A percentile compares a stretch with the other conserved stretches of the same genome.
Conservation (phyloP, 2,888 invertebrate species). For the Machimus rusticus region DNA sequence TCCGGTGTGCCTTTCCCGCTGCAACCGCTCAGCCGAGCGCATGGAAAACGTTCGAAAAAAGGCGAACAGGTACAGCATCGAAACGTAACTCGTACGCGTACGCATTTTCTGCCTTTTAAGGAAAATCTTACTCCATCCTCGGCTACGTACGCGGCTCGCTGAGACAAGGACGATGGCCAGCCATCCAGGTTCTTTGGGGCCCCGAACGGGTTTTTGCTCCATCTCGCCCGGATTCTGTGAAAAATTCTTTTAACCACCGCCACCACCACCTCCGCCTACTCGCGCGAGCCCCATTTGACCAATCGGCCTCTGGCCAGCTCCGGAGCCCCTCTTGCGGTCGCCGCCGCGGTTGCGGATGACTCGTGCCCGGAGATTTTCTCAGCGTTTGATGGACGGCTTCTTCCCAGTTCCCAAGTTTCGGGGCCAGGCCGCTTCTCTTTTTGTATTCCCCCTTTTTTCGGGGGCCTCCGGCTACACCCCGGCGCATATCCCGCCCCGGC, state of each 20-base stretch:
- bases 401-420: slow-evolving; percentile 36
- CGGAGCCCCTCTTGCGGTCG: not conserved
- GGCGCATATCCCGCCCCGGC: not conserved
- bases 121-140: slow-evolving; percentile 46
- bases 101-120: slow-evolving; percentile 47
- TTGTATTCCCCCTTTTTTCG: not conserved
- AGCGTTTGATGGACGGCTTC: slow-evolving; percentile 33
- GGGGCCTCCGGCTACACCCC: not conserved
- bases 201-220: not conserved
- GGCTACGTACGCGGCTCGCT: slow-evolving; percentile 31
- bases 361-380: slow-evolving; percentile 28
- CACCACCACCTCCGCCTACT: slow-evolving; percentile 26
- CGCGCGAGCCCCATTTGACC: not conserved
- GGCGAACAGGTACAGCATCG: slow-evolving; percentile 10
- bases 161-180: slow-evolving; percentile 44
- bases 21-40: not conserved
- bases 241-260: slow-evolving; percentile 14
- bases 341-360: not conserved
- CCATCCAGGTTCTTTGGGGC: not conserved
- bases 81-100: slow-evolving; percentile 46
- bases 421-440: not conserved
- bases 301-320: not conserved
- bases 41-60: not conserved
- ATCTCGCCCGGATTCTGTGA: not conserved
- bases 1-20: not conserved